Base-by-base conservation (phyloP, 2,888 invertebrate genomes). In the Rhingia campestris region DNA sequence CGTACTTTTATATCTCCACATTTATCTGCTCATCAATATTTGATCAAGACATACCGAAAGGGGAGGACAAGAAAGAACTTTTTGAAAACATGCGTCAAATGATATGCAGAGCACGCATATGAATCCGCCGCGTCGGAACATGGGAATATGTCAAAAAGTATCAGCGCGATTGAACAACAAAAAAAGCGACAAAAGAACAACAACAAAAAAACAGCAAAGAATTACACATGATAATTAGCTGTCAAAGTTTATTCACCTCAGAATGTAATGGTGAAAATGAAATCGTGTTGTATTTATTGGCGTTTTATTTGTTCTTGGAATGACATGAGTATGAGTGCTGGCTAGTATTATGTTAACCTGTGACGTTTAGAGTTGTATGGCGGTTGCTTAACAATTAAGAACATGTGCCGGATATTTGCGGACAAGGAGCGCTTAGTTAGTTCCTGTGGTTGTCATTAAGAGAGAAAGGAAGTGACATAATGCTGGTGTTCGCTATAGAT, bases 161-260 rank as follows among this genome's bases (percentile, higher is more conserved):
- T n/a, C 5, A 61, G 41, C 22, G 10, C 7, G 37, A 69, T 41
- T 41, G 7, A 63, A 64, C 43, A 49, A 66, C 41, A 59, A 51
- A 54, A 63, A 63, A 79, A 54, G 35, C 41, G 39, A 39, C 3
- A 49, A 32, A 7, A 4, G 33, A 9, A 41, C 9, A 10, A 41
- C 41, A 41, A 22, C 41, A 41, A 22, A 37, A 12, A 12, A 39
- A 39, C 39, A 22, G 22, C 6, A 45, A 66, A 67, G 61, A 73
- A 73, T 56, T 58, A 37, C 59, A 54, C 59, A 72, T 81, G 76
- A 76, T 76, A 81, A 76, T 76, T 61, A 54, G 39, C 49, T 70
- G 66, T 54, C 61, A 49, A 43, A 67, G 81, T 72, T 81, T 76
- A 49, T 81, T 81, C 59, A 81, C 70, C 81, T 61, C 37, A 22